Evolutionary conservation across 2,113 vertebrate genomes (phyloP).

Genomic region (Calyptommatus sinebrachiatus): DNA sequence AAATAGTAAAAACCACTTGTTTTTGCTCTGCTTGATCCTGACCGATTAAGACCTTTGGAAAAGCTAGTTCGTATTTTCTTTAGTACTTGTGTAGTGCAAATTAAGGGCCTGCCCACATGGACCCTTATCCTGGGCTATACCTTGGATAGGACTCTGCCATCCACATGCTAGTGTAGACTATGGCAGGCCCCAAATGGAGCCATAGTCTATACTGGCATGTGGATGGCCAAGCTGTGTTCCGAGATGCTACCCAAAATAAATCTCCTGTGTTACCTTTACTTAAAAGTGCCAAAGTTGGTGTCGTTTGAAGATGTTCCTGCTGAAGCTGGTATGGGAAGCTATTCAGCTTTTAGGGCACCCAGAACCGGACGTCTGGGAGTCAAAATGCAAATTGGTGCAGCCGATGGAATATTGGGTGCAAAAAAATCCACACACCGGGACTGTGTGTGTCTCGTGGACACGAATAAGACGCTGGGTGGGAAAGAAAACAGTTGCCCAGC

Average conservation of each 20-base stretch:
- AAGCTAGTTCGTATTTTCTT: rapidly evolving
- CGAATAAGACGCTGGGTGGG: not conserved
- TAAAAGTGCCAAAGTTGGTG: not conserved
- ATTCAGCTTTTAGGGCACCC: not conserved
- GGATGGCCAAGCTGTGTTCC: too few species aligned
- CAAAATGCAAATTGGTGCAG: not conserved
- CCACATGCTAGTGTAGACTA: too few species aligned
- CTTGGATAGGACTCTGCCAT: too few species aligned
- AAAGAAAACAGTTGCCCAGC: too few species aligned
- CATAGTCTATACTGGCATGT: too few species aligned
- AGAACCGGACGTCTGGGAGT: not conserved
- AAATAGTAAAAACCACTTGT: rapidly evolving
- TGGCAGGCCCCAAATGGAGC: too few species aligned
- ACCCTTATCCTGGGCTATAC: too few species aligned
- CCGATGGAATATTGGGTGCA: not conserved
- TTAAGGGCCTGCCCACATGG: too few species aligned
- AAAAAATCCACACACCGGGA: not conserved
- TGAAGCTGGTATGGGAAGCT: not conserved
- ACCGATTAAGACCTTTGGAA: not conserved
- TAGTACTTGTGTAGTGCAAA: rapidly evolving
- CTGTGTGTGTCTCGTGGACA: not conserved
- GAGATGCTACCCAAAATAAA: too few species aligned
- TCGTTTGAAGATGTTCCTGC: not conserved
- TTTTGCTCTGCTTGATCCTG: rapidly evolving
- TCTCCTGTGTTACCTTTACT: not conserved